Percentiles rank a stretch among this genome's conserved stretches.
phyloP scores from a whole-genome alignment of 2,797 vertebrate species.

The Alfaro cultratus region DNA sequence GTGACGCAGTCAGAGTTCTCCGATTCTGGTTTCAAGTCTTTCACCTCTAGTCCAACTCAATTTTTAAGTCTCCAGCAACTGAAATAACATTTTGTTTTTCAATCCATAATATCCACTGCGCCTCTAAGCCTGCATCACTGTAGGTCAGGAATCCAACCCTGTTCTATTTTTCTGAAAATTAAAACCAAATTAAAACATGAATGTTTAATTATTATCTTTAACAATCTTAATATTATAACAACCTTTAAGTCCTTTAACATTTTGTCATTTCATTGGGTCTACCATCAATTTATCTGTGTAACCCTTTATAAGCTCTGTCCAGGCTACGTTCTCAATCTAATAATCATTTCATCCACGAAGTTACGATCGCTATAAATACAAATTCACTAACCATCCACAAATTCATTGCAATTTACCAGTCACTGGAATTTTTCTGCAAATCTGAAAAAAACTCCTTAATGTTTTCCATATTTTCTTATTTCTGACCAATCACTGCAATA shows the following conservation, averaged over 20 bases:
- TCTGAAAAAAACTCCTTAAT: no score
- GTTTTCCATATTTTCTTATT: no score
- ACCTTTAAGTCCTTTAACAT: not conserved
- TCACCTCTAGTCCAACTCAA: not conserved
- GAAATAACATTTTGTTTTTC: not conserved
- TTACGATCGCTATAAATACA: no score
- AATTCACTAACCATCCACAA: no score
- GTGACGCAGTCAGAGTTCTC: not conserved
- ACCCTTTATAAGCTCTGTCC: not conserved
- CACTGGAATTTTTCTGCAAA: no score
- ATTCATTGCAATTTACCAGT: no score
- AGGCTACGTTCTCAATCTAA: not conserved
- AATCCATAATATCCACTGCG: not conserved
- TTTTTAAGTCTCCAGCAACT: not conserved
- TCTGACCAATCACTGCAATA: no score
- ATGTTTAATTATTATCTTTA: not conserved
- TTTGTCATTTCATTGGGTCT: not conserved
- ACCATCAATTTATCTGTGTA: not conserved
- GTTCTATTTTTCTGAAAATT: not conserved
- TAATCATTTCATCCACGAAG: not conserved
- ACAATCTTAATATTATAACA: not conserved
- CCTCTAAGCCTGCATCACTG: not conserved
- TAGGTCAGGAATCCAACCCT: not conserved
- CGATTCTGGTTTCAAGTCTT: not conserved
- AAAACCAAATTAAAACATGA: not conserved